phyloP scores from a whole-genome alignment of 2,797 vertebrate species.

The Enteromius afrohamiltoni region DNA sequence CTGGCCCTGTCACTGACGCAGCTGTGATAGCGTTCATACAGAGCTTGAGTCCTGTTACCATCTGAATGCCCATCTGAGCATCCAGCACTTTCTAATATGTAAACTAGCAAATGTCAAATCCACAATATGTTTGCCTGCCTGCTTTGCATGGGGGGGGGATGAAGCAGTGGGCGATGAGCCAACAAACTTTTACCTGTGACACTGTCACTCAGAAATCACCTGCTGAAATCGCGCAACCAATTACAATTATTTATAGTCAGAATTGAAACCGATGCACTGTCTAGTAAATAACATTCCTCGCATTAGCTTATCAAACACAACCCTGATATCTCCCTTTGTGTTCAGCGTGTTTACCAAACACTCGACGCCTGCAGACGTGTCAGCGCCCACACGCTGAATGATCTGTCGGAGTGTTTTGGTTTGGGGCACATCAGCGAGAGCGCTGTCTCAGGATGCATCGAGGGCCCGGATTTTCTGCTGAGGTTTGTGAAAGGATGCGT shows the following conservation, averaged over 20 bases:
- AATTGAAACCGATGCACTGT: slow-evolving; percentile 21
- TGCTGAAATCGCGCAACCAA: background rate
- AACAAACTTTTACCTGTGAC: slow-evolving; percentile 16
- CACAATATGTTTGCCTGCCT: slow-evolving; percentile 64
- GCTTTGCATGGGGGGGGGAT: slow-evolving; percentile 30
- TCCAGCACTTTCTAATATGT: slow-evolving; percentile 59
- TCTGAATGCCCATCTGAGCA: slow-evolving; percentile 56
- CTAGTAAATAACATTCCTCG: slow-evolving; percentile 18
- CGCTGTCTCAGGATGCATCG: slow-evolving; percentile 27
- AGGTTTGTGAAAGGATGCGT: slow-evolving; percentile 5
- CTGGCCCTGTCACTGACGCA: slow-evolving; percentile 47
- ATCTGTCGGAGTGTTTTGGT: slow-evolving; percentile 19
- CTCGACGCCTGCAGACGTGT: slow-evolving; percentile 20
- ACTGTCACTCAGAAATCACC: slow-evolving; percentile 13
- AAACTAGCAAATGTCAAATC: slow-evolving; percentile 65
- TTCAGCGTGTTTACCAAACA: slow-evolving; percentile 29
- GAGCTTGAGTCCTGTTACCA: slow-evolving; percentile 38
- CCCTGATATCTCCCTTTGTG: slow-evolving; percentile 34
- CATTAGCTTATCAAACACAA: slow-evolving; percentile 46
- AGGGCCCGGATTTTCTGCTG: slow-evolving; percentile 33
- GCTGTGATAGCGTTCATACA: slow-evolving; percentile 29
- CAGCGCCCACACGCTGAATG: slow-evolving; percentile 8
- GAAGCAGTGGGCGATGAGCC: slow-evolving; percentile 10
- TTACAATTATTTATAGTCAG: background rate
- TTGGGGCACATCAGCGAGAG: slow-evolving; percentile 32